phyloP scores from a whole-genome alignment of 2,888 invertebrate species.

The Tinea pellionella region DNA sequence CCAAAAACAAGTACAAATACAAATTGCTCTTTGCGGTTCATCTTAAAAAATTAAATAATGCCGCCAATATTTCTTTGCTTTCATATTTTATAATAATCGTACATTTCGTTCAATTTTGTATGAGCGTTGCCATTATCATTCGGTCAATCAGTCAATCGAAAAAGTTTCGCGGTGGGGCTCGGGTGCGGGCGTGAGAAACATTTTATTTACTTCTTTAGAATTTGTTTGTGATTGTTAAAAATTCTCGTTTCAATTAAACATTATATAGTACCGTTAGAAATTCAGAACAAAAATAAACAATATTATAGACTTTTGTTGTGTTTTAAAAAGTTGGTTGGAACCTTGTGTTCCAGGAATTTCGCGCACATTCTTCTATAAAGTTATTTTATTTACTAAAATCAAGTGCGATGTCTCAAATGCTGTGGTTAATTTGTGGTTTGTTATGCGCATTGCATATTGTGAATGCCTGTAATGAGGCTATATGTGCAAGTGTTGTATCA shows the following conservation, averaged over 20 bases:
- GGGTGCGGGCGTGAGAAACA: no score
- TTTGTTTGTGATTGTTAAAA: no score
- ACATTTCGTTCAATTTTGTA: background rate
- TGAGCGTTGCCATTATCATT: background rate
- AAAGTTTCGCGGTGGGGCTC: no score
- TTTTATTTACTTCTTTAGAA: no score
- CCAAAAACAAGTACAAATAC: background rate
- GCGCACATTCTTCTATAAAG: background rate
- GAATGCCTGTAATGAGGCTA: slow-evolving; percentile 87
- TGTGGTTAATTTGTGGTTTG: slow-evolving; percentile 33
- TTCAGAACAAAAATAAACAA: no score
- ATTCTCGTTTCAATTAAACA: no score
- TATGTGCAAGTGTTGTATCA: slow-evolving; percentile 95
- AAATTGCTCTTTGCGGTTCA: no score
- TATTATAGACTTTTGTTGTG: background rate
- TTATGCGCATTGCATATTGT: slow-evolving; percentile 47
- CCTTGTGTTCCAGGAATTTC: background rate
- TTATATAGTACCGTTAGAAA: no score
- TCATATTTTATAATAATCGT: slow-evolving; percentile 14
- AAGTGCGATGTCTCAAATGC: slow-evolving; percentile 40
- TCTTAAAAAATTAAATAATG: no score
- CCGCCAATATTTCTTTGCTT: slow-evolving; percentile 8
- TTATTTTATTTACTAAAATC: background rate
- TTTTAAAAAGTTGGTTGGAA: background rate
- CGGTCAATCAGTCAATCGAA: no score